Evolutionary conservation across 2,888 invertebrate species (phyloP), one percentile per base, ranked within the genome.

Genomic region (Cylloceria caligata): DNA sequence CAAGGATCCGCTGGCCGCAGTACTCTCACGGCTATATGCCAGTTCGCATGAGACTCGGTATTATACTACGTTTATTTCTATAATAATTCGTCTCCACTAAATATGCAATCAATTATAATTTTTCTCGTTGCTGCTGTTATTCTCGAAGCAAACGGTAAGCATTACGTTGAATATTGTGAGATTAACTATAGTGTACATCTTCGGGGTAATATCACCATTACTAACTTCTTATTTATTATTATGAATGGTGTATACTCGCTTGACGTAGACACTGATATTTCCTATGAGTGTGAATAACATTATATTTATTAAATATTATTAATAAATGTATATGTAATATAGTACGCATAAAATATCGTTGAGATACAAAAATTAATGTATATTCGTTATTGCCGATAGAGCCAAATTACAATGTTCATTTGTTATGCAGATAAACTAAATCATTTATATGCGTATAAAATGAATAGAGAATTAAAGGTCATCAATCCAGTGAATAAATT

Each of bases 101-200:
- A 69, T 24, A 80, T 80, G 80, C 73, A 69, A 62, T 45, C 64
- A 1, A 36, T 55, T 55, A 16, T 80, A 49, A 55, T 75, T 65
- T 19, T 74, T 36, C 55, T 80, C 13, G 9, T 60, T 16, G 19
- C 24, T 57, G n/a, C 39, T 13, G 34, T 69, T 24, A 45, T 75
- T 71, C 24, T 74, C 21, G 42, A 64, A 6, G 45, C 64, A 4
- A 75, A 65, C 9, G 80, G 80, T 80, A 49, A 80, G 64, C 16
- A 11, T n/a, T 9, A 49, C n/a, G 7, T 24, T 34, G 13, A 34
- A 64, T 47, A 39, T 73, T 11, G 0, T 39, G 19, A 39, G 13
- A 47, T 47, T 7, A 11, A 27, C 27, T 3, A n/a, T n/a, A n/a
- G 55, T 45, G 19, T 24, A n/a, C 21, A 57, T 13, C 36, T 47